Base-by-base conservation (phyloP, 2,797 vertebrate genomes). In the Spondyliosoma cantharus region DNA sequence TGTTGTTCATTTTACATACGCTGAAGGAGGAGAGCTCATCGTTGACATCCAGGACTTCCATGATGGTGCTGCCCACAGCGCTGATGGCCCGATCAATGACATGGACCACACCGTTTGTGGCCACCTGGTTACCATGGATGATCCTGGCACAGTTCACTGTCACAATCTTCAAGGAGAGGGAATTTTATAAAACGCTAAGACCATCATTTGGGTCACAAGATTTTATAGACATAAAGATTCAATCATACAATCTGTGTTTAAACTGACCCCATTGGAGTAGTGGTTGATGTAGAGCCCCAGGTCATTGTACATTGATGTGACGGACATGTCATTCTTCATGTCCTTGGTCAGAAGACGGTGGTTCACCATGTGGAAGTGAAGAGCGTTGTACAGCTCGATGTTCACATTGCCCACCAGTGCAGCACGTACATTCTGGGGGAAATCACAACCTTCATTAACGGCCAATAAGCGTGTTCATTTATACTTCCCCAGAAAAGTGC, bases 121-220 rank as follows among this genome's bases (percentile, higher is more conserved):
- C 96, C 72, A 99, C 95, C 90, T 99, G 98, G 88, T 99, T 99
- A 12, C 95, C 98, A 8, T 96, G 95, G 86, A 97, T 95, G 82
- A 99, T 86, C 89, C 97, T 95, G 76, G 97, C 98, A 83, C 98
- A 99, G 90, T 99, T 99, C 75, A 99, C 96, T 0, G 98, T 99
- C 80, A 99, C 97, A 73, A 99, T 91, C 98, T 99, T n/a, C 29
- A 57, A 9, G 75, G 42, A 61, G 54, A 66, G 13, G 27, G 76
- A 1, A 25, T 14, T 9, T 59, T 24, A 32, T 13, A 56, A 62
- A 4, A 63, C 53, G 24, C 19, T 7, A 59, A 45, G 8, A 17
- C 1, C n/a, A 22, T 12, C 32, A 37, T 1, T 12, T 46, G 3
- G 20, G 5, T 48, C 32, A 56, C 14, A 70, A 5, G 7, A 19